Base-by-base conservation (phyloP, 2,113 vertebrate species). In the Myotis davidii region DNA sequence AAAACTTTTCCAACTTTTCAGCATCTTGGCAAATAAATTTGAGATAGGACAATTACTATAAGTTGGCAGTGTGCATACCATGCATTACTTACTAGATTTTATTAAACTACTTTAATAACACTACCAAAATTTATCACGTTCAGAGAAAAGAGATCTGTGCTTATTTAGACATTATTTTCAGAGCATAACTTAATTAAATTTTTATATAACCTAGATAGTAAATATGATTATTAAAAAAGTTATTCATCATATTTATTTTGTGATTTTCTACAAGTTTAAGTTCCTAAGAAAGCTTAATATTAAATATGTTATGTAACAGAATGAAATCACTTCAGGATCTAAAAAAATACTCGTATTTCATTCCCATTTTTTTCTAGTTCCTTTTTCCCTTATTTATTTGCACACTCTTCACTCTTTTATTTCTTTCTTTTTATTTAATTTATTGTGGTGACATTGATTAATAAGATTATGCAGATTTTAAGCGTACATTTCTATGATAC, bases 61-160 rank as follows among this genome's bases (percentile, higher is more conserved):
- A 91, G 17, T 89, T 96, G 89, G 42, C 84, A 88, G 59, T 88
- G 20, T 88, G 91, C 82, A 27, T 50, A 42, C n/a, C n/a, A 54
- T 95, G 23, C 88, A 88, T 97, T 91, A 82, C 94, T 94, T 79
- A 94, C 39, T 59, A 54, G 42, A 34, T 85, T 95, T 96, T 95
- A 90, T 88, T 67, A 94, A 94, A 93, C 85, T 73, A 85, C 50
- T 94, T 93, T 39, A 88, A 77, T 85, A 77, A 67, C 7, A 78
- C 29, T 12, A 59, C 7, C 69, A 85, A 70, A 92, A 82, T 76
- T 34, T 76, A 85, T 73, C 50, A 81, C 16, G 32, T 76, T 86
- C 25, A 70, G 34, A 81, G 27, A 14, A 78, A 92, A 34, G 10
- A n/a, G 10, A 50, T 88, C 70, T 82, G 20, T 82, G 42, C 61